Base-by-base conservation (phyloP, 2,888 invertebrate species). In the Clusia tigrina region DNA sequence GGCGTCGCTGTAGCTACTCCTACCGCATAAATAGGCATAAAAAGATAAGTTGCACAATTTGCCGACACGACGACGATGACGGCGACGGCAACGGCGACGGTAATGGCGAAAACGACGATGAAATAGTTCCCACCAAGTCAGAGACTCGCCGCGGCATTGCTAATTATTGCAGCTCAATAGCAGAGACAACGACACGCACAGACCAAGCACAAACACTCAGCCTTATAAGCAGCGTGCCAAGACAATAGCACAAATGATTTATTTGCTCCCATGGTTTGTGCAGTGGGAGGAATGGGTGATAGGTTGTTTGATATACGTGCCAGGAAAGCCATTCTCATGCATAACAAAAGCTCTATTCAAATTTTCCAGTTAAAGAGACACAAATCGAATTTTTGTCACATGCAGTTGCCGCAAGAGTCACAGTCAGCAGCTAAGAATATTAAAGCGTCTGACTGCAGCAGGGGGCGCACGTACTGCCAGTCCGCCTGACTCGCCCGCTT, bases 161-260 rank as follows among this genome's bases (percentile, higher is more conserved):
- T 48, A 48, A 48, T 48, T 48, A 22, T 22, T 22, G 48, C 48
- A 6, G 48, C 48, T 20, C 48, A 48, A 48, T 22, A 48, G 22
- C 48, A 48, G 22, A 48, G 5, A 42, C 6, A 42, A 17, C 10
- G n/a, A 42, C 6, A 17, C 10, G n/a, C 6, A 42, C 42, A 42
- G n/a, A 42, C 12, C 42, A 42, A 15, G 9, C 5, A 15, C 48
- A 20, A 15, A n/a, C 42, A 22, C 20, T 20, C 18, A 48, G 22
- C 2, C 48, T 6, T 32, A 26, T 20, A 32, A 53, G 46, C 20
- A 24, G 57, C 37, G 65, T 51, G 60, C 55, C 25, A 26, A 26
- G 62, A 67, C 64, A 65, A 71, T 64, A 54, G 67, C 42, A 63
- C 42, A 58, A 69, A 73, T 73, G 74, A 75, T 74, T 65, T 69